Percentiles rank a stretch among this genome's conserved stretches.
Evolutionary conservation across 2,888 invertebrate genomes (phyloP).

Genomic region (Melikaiella ostensackeni): DNA sequence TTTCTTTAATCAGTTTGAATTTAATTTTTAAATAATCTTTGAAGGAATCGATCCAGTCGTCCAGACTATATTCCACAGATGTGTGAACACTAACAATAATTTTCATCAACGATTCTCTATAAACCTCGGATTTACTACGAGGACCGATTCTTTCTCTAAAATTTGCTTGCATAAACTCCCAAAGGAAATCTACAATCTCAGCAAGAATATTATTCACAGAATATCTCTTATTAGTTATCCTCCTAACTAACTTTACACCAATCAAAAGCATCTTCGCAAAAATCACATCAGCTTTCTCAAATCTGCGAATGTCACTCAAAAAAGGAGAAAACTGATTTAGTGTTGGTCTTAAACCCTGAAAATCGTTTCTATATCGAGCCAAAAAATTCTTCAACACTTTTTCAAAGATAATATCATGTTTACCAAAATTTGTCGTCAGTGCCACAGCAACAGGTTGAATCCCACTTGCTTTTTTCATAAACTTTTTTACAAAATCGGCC

Average conservation of each 20-base stretch:
- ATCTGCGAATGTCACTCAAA: not conserved
- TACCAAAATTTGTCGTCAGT: not conserved
- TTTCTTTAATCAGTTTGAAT: not conserved
- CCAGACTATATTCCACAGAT: slow-evolving; percentile 27
- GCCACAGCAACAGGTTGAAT: not conserved
- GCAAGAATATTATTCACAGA: slow-evolving; percentile 27
- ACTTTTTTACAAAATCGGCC: not conserved
- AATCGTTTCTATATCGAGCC: not conserved
- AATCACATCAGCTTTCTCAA: slow-evolving; percentile 17
- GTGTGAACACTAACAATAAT: slow-evolving; percentile 31
- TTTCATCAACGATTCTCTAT: slow-evolving; percentile 9
- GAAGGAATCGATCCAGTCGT: slow-evolving; percentile 46
- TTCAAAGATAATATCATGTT: not conserved
- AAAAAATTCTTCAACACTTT: slow-evolving; percentile 22
- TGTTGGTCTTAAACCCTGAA: not conserved
- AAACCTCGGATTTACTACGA: slow-evolving; percentile 30
- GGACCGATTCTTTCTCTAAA: not conserved
- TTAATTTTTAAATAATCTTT: slow-evolving; percentile 44
- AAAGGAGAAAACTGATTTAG: not conserved
- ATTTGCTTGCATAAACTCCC: slow-evolving; percentile 47
- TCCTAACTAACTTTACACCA: slow-evolving; percentile 1
- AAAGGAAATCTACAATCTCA: slow-evolving; percentile 45
- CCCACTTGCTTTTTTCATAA: not conserved
- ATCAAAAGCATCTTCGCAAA: slow-evolving; percentile 2
- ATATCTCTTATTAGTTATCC: not conserved